Base-by-base conservation (phyloP, 2,888 invertebrate species). In the Andricus curvator region DNA sequence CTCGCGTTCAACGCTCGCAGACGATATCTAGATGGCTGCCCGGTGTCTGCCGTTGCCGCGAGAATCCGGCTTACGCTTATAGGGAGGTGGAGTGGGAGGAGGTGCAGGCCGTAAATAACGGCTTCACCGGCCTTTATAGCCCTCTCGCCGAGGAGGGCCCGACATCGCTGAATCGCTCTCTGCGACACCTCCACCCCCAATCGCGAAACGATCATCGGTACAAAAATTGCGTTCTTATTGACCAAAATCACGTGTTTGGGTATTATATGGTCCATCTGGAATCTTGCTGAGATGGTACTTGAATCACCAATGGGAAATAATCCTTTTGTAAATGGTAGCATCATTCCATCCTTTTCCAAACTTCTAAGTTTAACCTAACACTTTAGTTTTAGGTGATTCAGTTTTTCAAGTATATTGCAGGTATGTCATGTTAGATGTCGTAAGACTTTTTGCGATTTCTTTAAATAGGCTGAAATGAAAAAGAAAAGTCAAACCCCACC, bases 41-140 rank as follows among this genome's bases (percentile, higher is more conserved):
- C 84, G 84, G 85, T 85, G 88, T 88, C 88, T 88, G 86, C 88
- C 85, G 82, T 74, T 81, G 82, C 83, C 84, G 80, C 81, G 81
- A 86, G 87, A 87, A 85, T 85, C 87, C 85, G 83, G 84, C 86
- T 86, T 85, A 86, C 85, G 83, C 82, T 82, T 84, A 80, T 82
- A 83, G 79, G 76, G 44, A 80, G 78, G 80, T 82, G 78, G 81
- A 84, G 84, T 84, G 82, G 84, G 81, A 85, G 83, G 82, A 86
- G 78, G 78, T 82, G 83, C 84, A 86, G 83, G 85, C 82, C 85
- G 88, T 89, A 88, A 88, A 89, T 89, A 89, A 89, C 89, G 89
- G 89, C 87, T 85, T 83, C 81, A 82, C 82, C 67, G 83, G 82
- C 78, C 76, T 76, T 25, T 77, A 51, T 68, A 68, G 41, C 25